Conservation (phyloP, 2,888 invertebrate genomes). For the Xanthorhoe designata region DNA sequence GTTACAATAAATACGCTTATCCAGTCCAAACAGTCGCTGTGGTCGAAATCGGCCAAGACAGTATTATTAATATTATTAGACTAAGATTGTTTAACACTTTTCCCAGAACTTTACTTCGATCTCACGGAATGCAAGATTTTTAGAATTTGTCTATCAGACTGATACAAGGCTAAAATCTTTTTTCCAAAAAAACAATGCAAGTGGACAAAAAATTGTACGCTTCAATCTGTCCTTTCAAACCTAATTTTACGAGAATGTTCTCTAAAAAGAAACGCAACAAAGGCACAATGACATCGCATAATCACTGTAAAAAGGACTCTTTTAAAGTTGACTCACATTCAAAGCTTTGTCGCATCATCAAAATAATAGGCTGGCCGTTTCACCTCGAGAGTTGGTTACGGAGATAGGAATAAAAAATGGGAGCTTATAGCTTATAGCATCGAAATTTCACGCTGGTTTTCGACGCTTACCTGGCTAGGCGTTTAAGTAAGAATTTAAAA, state of each 20-base stretch:
- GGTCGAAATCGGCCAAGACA: too few relatives aligned
- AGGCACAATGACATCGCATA: conserved; percentile 53
- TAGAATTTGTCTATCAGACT: too few relatives aligned
- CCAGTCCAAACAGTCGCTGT: too few relatives aligned
- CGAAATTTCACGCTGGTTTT: conserved; percentile 30
- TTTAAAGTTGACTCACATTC: conserved; percentile 63
- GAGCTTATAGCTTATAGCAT: conserved; percentile 48
- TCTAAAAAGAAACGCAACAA: conserved; percentile 50
- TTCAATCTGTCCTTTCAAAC: conserved; percentile 30
- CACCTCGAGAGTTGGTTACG: conserved; percentile 61
- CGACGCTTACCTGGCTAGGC: neutral
- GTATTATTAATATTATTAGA: too few relatives aligned
- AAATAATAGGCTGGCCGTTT: conserved; percentile 70
- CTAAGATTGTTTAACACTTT: too few relatives aligned
- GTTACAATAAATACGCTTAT: too few relatives aligned
- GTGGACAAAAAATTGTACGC: conserved; percentile 26
- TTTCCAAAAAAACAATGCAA: neutral
- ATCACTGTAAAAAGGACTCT: conserved; percentile 52
- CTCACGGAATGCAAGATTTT: too few relatives aligned
- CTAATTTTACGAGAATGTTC: conserved; percentile 45
- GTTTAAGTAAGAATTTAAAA: neutral
- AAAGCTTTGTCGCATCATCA: conserved; percentile 71
- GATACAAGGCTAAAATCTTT: too few relatives aligned
- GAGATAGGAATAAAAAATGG: conserved; percentile 58
- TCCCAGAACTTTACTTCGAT: too few relatives aligned